Conservation (phyloP, 2,113 vertebrate species). For the Delphinapterus leucas region DNA sequence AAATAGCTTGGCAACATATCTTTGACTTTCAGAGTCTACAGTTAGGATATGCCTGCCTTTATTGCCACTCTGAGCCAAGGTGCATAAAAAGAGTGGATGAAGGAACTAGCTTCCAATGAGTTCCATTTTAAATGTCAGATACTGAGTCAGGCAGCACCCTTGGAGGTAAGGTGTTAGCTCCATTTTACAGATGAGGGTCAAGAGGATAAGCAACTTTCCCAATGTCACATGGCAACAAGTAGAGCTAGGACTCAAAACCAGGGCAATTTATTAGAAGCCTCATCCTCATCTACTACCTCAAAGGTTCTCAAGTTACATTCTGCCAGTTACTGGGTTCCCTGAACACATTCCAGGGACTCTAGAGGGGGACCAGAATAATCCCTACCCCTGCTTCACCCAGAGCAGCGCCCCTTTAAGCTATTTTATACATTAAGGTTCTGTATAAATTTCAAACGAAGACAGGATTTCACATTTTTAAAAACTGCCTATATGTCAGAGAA, state of each 20-base stretch:
- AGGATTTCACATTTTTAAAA: neutral
- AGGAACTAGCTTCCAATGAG: neutral
- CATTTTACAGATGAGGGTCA: neutral
- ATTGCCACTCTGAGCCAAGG: neutral
- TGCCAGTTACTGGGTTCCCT: neutral
- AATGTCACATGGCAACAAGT: neutral
- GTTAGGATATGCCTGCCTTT: neutral
- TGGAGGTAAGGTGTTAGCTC: neutral
- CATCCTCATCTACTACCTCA: neutral
- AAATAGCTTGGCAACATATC: neutral
- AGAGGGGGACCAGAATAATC: neutral
- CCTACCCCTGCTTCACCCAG: neutral
- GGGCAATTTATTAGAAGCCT: neutral
- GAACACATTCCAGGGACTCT: neutral
- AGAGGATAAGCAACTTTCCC: neutral
- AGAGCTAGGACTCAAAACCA: neutral
- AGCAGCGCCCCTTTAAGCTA: neutral
- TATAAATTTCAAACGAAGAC: conserved; percentile 18
- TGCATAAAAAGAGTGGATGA: neutral
- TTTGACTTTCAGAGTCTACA: conserved; percentile 14
- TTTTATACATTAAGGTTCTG: neutral
- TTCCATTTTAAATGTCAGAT: neutral
- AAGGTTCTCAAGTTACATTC: neutral
- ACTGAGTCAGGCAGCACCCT: neutral
- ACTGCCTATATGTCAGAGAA: neutral